Conservation (phyloP, 2,113 vertebrate species). For the Chloroceryle aenea region DNA sequence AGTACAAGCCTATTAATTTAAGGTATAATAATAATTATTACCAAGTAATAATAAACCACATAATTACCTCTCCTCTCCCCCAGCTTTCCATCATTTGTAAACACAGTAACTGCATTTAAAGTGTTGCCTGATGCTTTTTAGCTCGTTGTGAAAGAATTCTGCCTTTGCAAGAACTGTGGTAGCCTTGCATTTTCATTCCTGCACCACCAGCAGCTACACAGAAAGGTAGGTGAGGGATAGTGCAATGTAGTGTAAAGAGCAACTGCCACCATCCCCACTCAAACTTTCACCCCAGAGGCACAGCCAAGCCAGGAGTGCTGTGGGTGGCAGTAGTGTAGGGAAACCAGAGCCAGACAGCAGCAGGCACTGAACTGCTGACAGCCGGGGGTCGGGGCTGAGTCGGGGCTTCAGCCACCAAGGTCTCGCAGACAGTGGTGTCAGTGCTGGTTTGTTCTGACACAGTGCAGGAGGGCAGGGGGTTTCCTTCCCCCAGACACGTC, state of each 20-base stretch:
- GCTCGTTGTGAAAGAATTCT: neutral
- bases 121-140: neutral
- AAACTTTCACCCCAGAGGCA: neutral
- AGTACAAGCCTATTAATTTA: neutral
- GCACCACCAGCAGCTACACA: accelerated
- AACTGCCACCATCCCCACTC: neutral
- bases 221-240: neutral
- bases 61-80: neutral
- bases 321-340: neutral
- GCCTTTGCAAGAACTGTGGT: neutral
- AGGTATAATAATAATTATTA: too few relatives aligned
- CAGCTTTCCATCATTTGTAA: neutral
- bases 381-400: accelerated
- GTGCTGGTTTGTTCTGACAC: neutral
- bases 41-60: neutral
- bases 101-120: accelerated
- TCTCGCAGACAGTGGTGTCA: neutral
- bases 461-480: neutral
- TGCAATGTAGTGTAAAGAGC: neutral
- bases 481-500: neutral
- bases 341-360: accelerated
- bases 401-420: neutral
- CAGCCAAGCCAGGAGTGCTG: neutral
- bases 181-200: accelerated
- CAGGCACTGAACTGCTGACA: neutral